Evolutionary conservation across 1,140 invertebrate species (phyloP).

Genomic region (Brachionus paranguensis): DNA sequence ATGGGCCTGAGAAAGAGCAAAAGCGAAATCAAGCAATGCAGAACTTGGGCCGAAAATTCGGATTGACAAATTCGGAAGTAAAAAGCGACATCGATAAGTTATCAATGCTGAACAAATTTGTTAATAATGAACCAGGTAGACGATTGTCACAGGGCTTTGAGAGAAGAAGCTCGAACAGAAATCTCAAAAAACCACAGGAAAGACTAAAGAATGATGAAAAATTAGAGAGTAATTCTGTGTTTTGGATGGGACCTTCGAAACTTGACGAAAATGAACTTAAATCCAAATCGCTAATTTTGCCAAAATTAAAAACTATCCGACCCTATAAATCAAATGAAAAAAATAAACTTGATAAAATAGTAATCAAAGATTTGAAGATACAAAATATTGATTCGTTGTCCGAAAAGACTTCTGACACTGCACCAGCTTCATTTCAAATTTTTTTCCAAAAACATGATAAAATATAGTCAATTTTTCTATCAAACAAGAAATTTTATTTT

Average conservation of each 20-base stretch:
- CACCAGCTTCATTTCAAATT: background rate
- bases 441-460: background rate
- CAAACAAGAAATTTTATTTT: no score
- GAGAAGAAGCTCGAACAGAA: background rate
- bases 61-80: conserved; percentile 3
- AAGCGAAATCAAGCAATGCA: background rate
- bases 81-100: conserved; percentile 12
- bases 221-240: background rate
- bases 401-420: background rate
- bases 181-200: background rate
- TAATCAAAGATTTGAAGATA: background rate
- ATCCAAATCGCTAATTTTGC: background rate
- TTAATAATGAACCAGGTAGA: background rate
- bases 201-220: background rate
- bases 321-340: background rate
- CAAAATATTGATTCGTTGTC: background rate
- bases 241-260: background rate
- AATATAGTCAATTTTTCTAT: no score
- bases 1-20: background rate
- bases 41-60: background rate
- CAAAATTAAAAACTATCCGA: background rate
- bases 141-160: background rate
- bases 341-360: background rate
- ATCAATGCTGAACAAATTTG: background rate
- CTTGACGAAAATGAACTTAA: background rate